These are phyloP conservation scores for Microcaecilia unicolor DNA, from an alignment of 2,797 vertebrate genomes.

Conservation along the genomic window DNA sequence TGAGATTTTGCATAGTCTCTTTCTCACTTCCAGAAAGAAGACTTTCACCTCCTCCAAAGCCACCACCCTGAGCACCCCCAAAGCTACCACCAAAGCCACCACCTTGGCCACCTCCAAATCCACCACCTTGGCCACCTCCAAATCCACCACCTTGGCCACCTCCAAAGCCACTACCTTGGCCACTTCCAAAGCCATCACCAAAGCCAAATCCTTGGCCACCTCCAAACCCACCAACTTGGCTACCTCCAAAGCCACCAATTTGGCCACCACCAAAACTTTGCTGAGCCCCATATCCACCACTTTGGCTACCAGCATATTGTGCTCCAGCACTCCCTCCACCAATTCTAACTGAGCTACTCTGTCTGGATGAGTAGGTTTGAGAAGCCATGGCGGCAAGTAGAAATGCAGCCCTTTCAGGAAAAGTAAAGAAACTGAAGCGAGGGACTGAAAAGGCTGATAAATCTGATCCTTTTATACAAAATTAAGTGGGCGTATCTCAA, in stretches of 20 bases:
- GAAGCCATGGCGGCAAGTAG: neutral
- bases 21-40: conserved; percentile 49
- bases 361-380: neutral
- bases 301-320: neutral
- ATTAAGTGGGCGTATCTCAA: conserved; percentile 5
- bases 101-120: no score
- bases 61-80: conserved; percentile 3
- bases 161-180: neutral
- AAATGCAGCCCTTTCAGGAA: neutral
- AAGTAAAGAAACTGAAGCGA: neutral
- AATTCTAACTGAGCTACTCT: neutral
- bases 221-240: no score
- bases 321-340: no score
- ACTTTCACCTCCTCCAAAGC: neutral
- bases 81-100: conserved; percentile 26
- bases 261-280: no score
- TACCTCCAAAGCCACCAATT: no score
- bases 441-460: neutral
- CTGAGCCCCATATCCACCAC: no score
- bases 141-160: no score
- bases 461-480: conserved; percentile 2
- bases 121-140: no score
- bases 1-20: conserved; percentile 70
- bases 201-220: no score
- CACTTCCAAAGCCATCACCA: no score